phyloP scores from a whole-genome alignment of 2,113 vertebrate genomes.

The Eulemur rufifrons region DNA sequence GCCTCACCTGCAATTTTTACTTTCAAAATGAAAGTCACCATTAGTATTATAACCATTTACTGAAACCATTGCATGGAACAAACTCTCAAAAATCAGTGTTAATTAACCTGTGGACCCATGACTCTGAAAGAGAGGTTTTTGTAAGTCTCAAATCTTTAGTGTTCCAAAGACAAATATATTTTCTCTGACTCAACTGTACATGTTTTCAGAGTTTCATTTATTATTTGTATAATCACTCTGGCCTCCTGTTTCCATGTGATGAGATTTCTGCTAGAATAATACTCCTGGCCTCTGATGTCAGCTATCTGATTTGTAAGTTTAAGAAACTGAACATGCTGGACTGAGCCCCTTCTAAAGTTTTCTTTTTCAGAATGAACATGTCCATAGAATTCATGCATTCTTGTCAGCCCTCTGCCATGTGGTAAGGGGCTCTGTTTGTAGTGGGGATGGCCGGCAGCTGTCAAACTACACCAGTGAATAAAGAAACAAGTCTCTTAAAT shows the following conservation, averaged over 20 bases:
- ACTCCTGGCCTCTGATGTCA: not conserved
- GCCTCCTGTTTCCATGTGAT: not conserved
- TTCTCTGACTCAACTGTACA: not conserved
- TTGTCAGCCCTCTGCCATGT: not conserved
- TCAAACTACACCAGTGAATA: not conserved
- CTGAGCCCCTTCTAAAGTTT: not conserved
- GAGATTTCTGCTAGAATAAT: not conserved
- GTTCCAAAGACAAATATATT: not conserved
- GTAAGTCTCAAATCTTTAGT: not conserved
- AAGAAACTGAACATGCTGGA: not conserved
- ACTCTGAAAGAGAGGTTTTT: not conserved
- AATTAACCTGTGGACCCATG: not conserved
- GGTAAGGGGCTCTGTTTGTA: not conserved
- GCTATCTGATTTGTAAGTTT: not conserved
- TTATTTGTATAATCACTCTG: not conserved
- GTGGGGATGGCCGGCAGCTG: not conserved
- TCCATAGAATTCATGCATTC: not conserved
- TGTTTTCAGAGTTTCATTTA: constrained; percentile 14
- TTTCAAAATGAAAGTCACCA: constrained; percentile 20
- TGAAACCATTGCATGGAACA: not conserved
- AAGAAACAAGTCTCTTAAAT: constrained; percentile 42
- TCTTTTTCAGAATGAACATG: not conserved
- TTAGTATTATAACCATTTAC: not conserved
- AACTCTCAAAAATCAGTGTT: constrained; percentile 11
- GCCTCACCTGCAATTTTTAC: constrained; percentile 14